Evolutionary conservation across 2,113 vertebrate genomes (phyloP).

Genomic region (Anolis sagrei): DNA sequence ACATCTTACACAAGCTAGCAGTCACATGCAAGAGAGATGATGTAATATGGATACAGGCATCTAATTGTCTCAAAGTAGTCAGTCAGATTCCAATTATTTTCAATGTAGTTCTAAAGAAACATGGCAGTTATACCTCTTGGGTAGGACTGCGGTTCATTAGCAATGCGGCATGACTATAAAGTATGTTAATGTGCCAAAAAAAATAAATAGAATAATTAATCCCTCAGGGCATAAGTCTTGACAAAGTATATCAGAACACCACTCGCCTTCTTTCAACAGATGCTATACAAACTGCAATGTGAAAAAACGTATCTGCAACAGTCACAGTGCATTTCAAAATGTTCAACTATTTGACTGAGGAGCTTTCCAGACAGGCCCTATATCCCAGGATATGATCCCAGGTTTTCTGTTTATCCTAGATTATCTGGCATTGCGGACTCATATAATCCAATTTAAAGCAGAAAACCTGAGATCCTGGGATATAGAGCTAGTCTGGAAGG

Average conservation of each 20-base stretch:
- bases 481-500: no score
- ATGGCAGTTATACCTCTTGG: background rate
- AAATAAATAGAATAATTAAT: slow-evolving; percentile 11
- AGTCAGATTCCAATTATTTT: background rate
- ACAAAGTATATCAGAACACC: slow-evolving; percentile 17
- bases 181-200: background rate
- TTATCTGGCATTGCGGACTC: no score
- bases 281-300: background rate
- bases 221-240: background rate
- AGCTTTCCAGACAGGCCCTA: no score
- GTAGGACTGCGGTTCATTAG: background rate
- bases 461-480: no score
- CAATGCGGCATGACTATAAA: background rate
- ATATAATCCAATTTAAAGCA: no score
- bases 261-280: background rate
- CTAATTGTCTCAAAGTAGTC: background rate
- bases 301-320: background rate
- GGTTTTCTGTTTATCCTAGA: no score
- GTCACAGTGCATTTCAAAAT: background rate
- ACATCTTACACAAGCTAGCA: background rate
- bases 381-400: no score
- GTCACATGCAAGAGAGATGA: background rate
- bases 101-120: background rate
- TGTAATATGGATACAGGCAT: background rate
- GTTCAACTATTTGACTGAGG: background rate